A percentile compares a stretch with the other conserved stretches of the same genome.
phyloP scores from a whole-genome alignment of 2,113 vertebrate genomes.

The Pampusana beccarii region DNA sequence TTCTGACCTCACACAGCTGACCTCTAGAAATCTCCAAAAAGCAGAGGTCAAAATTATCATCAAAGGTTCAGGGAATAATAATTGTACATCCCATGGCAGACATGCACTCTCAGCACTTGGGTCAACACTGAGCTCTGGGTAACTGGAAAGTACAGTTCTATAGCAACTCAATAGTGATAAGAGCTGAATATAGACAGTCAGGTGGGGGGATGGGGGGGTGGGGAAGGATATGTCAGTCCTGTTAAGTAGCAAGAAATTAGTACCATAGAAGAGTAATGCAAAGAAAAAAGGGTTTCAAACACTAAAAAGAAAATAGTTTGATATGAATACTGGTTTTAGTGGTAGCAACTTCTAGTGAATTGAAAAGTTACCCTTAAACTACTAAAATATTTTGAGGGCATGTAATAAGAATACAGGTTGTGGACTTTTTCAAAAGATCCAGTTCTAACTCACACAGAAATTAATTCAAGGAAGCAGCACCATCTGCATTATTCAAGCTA shows the following conservation, averaged over 20 bases:
- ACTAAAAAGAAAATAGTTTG: background rate
- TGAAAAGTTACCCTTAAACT: background rate
- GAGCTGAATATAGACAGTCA: background rate
- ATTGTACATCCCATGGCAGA: background rate
- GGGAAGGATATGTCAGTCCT: background rate
- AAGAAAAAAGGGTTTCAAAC: background rate
- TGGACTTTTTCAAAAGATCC: background rate
- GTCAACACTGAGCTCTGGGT: background rate
- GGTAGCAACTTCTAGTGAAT: background rate
- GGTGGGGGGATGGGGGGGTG: accelerated
- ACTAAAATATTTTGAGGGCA: background rate
- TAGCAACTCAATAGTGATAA: background rate
- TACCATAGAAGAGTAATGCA: background rate
- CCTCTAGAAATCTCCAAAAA: background rate
- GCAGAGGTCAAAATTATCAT: background rate
- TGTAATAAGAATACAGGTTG: background rate
- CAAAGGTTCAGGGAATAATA: background rate
- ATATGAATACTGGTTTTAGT: background rate
- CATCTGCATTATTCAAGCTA: background rate
- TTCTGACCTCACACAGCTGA: background rate
- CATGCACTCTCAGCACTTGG: background rate
- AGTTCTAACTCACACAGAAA: background rate
- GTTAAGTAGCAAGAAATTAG: background rate
- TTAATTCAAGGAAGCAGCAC: background rate
- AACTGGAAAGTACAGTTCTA: background rate